These are phyloP conservation scores for Drosophila kurseongensis DNA, from an alignment of 1,140 invertebrate genomes.

Conservation along the genomic window DNA sequence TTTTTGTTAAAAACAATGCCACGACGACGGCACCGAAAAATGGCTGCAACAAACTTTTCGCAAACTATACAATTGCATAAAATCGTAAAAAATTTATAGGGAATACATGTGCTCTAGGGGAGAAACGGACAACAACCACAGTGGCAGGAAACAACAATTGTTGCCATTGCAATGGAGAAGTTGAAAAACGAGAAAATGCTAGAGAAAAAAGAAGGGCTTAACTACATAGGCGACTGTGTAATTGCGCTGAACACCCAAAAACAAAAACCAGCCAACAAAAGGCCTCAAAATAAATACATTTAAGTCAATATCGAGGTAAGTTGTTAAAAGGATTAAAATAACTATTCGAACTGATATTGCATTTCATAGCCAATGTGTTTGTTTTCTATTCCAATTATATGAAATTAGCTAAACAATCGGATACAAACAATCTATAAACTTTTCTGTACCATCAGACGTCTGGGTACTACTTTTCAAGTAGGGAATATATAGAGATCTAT, in stretches of 20 bases:
- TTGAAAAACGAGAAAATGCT: slow-evolving; percentile 40
- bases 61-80: slow-evolving; percentile 82
- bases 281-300: slow-evolving; percentile 36
- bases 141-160: slow-evolving; percentile 26
- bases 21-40: slow-evolving; percentile 74
- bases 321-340: slow-evolving; percentile 20
- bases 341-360: slow-evolving; percentile 14
- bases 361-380: not conserved
- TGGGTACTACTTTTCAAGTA: too few species aligned
- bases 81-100: slow-evolving; percentile 83
- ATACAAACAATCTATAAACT: not conserved
- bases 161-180: slow-evolving; percentile 57
- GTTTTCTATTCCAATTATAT: not conserved
- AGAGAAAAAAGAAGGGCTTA: slow-evolving; percentile 28
- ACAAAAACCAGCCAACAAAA: slow-evolving; percentile 8
- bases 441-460: not conserved
- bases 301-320: slow-evolving; percentile 40
- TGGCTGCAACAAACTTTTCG: slow-evolving; percentile 78
- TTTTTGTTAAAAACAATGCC: slow-evolving; percentile 70
- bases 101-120: slow-evolving; percentile 71
- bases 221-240: slow-evolving; percentile 59
- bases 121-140: slow-evolving; percentile 27
- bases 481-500: too few species aligned
- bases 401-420: not conserved
- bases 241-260: slow-evolving; percentile 42